Evolutionary conservation across 2,113 vertebrate genomes (phyloP), one percentile per base, ranked within the genome.

Genomic region (Oryzias javanicus): DNA sequence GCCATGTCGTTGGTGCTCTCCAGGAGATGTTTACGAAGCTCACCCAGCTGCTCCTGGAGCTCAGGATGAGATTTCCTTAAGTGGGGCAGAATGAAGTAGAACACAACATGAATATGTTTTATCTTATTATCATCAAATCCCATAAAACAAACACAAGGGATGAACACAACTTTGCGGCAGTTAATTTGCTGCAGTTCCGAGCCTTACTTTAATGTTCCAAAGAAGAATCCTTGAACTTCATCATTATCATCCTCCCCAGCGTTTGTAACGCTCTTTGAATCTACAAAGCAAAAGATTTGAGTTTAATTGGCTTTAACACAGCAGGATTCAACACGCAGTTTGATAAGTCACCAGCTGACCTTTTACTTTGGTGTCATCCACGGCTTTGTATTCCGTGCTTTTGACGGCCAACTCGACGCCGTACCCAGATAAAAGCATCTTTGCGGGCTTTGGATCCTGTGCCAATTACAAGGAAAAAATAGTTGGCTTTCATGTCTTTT

Each of bases 351-450:
- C 35, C 40, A 45, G 71, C 78, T 66, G 87, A 99, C 97, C 94
- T 95, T 94, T 95, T 63, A 93, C 83, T 78, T 94, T 88, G 1
- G 86, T 90, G 82, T 99, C 97, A 90, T 98, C 97, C 76, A 98
- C 75, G 7, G 93, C 95, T 92, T 96, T 96, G 86, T 99, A 99
- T 83, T 99, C 97, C 16, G 96, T 98, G 81, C 89, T 98, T 89
- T 99, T 99, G 82, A 98, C 95, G 4, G 95, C 97, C 84, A 99
- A 90, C 81, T 98, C 97, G 63, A 99, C 97, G 53, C 94, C 95
- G 60, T 98, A 99, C 47, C 97, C 97, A 82, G 97, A 98, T 51
- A 99, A 90, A 78, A 93, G 92, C 89, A 96, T 93, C 81, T 91
- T 94, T 77, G 81, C 85, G 48, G 90, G 86, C 70, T 84, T 91